Base-by-base conservation (phyloP, 2,113 vertebrate species). In the Typhlomys cinereus region DNA sequence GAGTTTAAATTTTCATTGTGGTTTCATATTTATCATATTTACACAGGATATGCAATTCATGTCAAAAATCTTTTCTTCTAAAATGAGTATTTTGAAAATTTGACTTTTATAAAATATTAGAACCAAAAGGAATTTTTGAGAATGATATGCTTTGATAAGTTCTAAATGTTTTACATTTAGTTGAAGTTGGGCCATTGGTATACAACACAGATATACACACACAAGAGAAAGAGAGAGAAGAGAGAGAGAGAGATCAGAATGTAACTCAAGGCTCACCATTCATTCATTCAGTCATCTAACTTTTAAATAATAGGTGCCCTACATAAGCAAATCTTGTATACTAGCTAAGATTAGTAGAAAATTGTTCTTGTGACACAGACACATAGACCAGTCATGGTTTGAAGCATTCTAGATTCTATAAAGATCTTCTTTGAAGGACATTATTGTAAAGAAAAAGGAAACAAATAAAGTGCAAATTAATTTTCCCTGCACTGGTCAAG, bases 1-100 rank as follows among this genome's bases (percentile, higher is more conserved):
- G 93, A 96, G 41, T 96, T 97, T 93, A 6, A 7, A 89, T 23
- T 74, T 78, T 1, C 4, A 54, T 73, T 15, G 11, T 62, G 23
- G 39, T 91, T 64, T 71, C 36, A 64, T 66, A 92, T 31, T 14
- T 57, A 93, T 29, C 27, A 92, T 75, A 36, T 4, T 17, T 75
- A 34, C 34, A 80, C 2, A 92, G 31, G 76, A 61, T 62, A 54
- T 41, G n/a, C 25, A 18, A 67, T 31, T 89, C 66, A 91, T 50
- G 4, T 82, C n/a, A n/a, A 79, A 23, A 64, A 18, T 73, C 5
- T 82, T 91, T 94, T 85, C 73, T 73, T 91, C 4, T 54, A 50
- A 7, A 74, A 69, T 85, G 18, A 74, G 88, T 76, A 34, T 71
- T 95, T 95, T 78, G 23, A 73, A 66, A 66, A 62, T 62, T 88